Conservation (phyloP, 2,113 vertebrate species). For the Synchiropus splendidus region DNA sequence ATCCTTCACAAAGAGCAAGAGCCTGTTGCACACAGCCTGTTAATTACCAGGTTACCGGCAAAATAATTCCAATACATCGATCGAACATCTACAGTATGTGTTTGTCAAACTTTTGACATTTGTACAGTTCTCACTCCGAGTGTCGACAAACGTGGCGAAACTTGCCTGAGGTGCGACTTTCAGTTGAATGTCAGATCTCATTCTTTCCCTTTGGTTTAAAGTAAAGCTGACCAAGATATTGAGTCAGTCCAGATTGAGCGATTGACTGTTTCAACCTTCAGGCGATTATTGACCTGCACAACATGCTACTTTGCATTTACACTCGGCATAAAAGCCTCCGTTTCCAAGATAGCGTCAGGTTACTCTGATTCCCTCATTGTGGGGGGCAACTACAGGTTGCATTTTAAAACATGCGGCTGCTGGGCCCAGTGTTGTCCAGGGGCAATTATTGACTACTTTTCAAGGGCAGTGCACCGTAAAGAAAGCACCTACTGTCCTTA, state of each 20-base stretch:
- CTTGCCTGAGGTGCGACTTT: too few relatives aligned
- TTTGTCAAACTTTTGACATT: too few relatives aligned
- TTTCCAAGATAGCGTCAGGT: not conserved
- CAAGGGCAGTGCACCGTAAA: constrained; percentile 4
- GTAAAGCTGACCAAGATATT: too few relatives aligned
- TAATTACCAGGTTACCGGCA: constrained; percentile 39
- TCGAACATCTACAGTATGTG: too few relatives aligned
- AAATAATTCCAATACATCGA: constrained; percentile 24
- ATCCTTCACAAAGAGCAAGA: constrained; percentile 28
- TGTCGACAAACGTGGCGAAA: too few relatives aligned
- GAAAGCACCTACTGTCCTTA: constrained; percentile 11
- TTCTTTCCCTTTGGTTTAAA: too few relatives aligned
- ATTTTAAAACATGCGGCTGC: constrained; percentile 4
- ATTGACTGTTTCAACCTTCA: constrained; percentile 12
- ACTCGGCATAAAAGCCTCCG: not conserved
- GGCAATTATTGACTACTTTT: constrained; percentile 14
- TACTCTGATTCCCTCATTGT: not conserved
- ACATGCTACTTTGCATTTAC: constrained; percentile 8
- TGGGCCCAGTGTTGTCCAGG: constrained; percentile 8
- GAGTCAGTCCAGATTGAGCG: not conserved
- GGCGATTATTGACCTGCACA: constrained; percentile 16
- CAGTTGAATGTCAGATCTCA: too few relatives aligned
- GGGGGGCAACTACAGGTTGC: not conserved
- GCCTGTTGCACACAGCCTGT: constrained; percentile 19
- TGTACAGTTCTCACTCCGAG: too few relatives aligned